Conservation (phyloP, 2,888 invertebrate genomes). For the Lissocephala sabroskyi region DNA sequence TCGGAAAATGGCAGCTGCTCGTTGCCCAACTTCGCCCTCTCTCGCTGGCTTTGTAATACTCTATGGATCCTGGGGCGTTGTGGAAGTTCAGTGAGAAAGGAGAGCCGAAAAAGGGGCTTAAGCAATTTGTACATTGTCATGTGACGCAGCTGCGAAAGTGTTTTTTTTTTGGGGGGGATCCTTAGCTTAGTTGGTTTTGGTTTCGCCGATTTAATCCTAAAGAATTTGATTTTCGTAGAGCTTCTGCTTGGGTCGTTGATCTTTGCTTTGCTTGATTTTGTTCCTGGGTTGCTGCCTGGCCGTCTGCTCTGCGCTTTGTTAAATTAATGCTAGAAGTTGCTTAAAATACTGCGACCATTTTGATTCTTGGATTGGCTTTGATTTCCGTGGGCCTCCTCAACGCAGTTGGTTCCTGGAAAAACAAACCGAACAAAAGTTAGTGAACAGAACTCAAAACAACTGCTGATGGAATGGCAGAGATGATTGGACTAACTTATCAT, state of each 20-base stretch:
- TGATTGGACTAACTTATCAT: too few relatives aligned
- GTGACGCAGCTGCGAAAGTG: too few relatives aligned
- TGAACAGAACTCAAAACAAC: background rate
- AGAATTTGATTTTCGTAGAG: slow-evolving; percentile 40
- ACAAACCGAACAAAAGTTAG: slow-evolving; percentile 5
- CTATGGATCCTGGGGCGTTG: slow-evolving; percentile 41
- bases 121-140: too few relatives aligned
- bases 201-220: slow-evolving; percentile 46
- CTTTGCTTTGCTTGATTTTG: slow-evolving; percentile 42
- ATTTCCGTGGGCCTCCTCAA: slow-evolving; percentile 29
- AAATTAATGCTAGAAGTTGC: slow-evolving; percentile 6
- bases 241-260: slow-evolving; percentile 40
- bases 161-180: slow-evolving; percentile 14
- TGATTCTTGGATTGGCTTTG: too few relatives aligned
- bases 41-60: slow-evolving; percentile 12
- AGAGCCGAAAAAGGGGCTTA: slow-evolving; percentile 42
- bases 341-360: too few relatives aligned
- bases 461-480: background rate
- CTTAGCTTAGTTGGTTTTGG: slow-evolving; percentile 36
- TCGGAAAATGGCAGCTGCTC: slow-evolving; percentile 54
- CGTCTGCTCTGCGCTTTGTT: slow-evolving; percentile 8
- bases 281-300: slow-evolving; percentile 21
- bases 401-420: slow-evolving; percentile 68
- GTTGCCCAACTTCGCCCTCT: slow-evolving; percentile 24
- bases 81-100: slow-evolving; percentile 61